Percentiles rank a stretch among this genome's conserved stretches.
Conservation (phyloP, 2,888 invertebrate genomes). For the Eugnorisma glareosa region DNA sequence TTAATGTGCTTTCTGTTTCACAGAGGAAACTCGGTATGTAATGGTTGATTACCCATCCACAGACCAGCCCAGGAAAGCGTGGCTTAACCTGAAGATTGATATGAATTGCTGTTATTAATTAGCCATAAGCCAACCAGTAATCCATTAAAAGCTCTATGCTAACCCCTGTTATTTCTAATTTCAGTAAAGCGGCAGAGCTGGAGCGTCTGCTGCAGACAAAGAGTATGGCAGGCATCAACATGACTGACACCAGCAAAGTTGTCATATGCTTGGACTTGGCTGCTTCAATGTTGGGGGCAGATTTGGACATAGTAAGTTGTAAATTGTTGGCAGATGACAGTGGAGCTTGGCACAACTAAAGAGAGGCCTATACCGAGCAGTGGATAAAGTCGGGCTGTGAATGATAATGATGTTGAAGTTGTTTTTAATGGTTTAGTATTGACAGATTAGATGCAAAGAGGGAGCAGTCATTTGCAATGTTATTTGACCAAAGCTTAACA, state of each 20-base stretch:
- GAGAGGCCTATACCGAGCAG: no score
- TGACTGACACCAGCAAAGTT: slow-evolving; percentile 91
- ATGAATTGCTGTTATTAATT: not conserved
- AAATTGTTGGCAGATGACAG: no score
- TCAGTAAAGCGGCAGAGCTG: slow-evolving; percentile 90
- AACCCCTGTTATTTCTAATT: slow-evolving; percentile 44
- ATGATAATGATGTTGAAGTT: no score
- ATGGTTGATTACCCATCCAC: not conserved
- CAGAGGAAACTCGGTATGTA: not conserved
- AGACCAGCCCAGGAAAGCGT: no score
- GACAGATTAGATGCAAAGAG: not conserved
- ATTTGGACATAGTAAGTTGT: slow-evolving; percentile 88
- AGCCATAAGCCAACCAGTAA: not conserved
- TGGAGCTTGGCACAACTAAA: no score
- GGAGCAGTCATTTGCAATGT: not conserved
- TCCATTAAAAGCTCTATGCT: not conserved
- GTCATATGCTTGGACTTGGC: slow-evolving; percentile 92
- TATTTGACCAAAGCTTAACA: no score
- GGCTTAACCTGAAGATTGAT: not conserved
- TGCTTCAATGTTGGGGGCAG: slow-evolving; percentile 84
- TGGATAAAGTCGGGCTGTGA: no score
- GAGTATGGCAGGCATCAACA: slow-evolving; percentile 80
- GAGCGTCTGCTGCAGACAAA: slow-evolving; percentile 88
- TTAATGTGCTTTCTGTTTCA: not conserved
- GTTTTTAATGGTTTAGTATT: no score